phyloP scores from a whole-genome alignment of 2,888 invertebrate genomes.

The Chaitophorus viminalis region DNA sequence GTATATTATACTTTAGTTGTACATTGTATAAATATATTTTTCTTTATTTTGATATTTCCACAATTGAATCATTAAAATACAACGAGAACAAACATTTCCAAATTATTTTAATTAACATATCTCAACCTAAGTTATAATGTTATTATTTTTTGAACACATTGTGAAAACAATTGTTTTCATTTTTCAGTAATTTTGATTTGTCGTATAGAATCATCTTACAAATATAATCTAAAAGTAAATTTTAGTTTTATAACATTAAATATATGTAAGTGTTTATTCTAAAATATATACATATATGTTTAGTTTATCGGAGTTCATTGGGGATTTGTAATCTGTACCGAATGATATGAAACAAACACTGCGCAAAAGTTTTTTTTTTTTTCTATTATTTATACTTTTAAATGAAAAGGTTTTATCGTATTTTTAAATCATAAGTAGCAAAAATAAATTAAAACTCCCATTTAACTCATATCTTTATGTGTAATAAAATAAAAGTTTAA shows the following conservation, averaged over 20 bases:
- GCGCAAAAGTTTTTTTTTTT: slow-evolving; percentile 18
- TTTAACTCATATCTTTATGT: background rate
- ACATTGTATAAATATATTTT: too few relatives aligned
- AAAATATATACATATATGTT: background rate
- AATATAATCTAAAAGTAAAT: background rate
- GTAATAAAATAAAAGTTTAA: too few relatives aligned
- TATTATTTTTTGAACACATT: too few relatives aligned
- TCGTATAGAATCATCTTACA: too few relatives aligned
- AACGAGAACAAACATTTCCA: too few relatives aligned
- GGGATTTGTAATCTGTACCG: slow-evolving; percentile 5
- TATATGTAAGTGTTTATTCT: background rate
- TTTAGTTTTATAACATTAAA: background rate
- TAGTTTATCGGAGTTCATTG: background rate
- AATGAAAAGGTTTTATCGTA: slow-evolving; percentile 29
- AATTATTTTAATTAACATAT: too few relatives aligned
- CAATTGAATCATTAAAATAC: too few relatives aligned
- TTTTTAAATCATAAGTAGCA: background rate
- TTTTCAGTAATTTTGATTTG: too few relatives aligned
- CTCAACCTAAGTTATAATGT: too few relatives aligned
- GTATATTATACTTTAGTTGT: too few relatives aligned
- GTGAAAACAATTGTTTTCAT: too few relatives aligned
- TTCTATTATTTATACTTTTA: slow-evolving; percentile 48
- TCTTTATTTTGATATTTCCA: too few relatives aligned
- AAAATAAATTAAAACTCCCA: slow-evolving; percentile 4
- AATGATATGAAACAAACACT: slow-evolving; percentile 15